Conservation (phyloP, 2,797 vertebrate species). For the Austrolebias charrua region DNA sequence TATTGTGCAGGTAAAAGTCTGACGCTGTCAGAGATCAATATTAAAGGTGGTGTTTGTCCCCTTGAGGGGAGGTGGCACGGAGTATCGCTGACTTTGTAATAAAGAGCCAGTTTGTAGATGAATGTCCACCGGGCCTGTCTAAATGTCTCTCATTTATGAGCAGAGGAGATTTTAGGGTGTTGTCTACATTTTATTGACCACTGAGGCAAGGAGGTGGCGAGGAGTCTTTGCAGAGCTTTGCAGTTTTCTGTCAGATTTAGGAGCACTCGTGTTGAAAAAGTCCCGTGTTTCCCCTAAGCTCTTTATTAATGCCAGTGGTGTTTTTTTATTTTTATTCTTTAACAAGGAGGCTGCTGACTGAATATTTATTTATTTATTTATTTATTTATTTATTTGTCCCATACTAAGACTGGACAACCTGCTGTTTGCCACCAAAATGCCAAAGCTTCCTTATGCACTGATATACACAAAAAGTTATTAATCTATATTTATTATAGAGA, state of each 20-base stretch:
- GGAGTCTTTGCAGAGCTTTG: conserved; percentile 39
- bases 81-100: conserved; percentile 20
- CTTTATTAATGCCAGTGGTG: conserved; percentile 21
- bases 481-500: too few species aligned
- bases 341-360: conserved; percentile 12
- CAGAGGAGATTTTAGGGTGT: conserved; percentile 45
- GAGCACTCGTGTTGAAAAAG: conserved; percentile 35
- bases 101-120: conserved; percentile 6
- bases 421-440: too few species aligned
- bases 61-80: conserved; percentile 6
- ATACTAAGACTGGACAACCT: neutral
- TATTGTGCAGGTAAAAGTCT: conserved; percentile 10
- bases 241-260: conserved; percentile 50
- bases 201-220: conserved; percentile 35
- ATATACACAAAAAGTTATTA: too few species aligned
- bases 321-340: conserved; percentile 1
- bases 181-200: conserved; percentile 48
- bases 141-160: conserved; percentile 34
- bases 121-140: conserved; percentile 21
- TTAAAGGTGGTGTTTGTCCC: conserved; percentile 13
- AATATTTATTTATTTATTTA: neutral
- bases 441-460: too few species aligned
- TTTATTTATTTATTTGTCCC: conserved; percentile 3
- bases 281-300: conserved; percentile 33
- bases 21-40: conserved; percentile 7